phyloP scores from a whole-genome alignment of 2,113 vertebrate genomes.

The Ibidorhyncha struthersii region DNA sequence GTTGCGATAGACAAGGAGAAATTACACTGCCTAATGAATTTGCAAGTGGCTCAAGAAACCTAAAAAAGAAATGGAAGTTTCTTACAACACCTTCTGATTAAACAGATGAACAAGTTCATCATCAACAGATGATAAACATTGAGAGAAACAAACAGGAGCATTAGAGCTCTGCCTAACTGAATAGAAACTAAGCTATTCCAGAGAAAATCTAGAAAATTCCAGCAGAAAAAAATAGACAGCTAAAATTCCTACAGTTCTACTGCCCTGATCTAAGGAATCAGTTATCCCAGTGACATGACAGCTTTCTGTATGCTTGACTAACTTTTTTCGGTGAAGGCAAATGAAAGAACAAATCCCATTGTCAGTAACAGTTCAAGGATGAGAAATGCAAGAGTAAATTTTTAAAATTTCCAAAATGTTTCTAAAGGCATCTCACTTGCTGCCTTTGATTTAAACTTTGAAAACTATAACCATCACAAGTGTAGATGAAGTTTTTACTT shows the following conservation, averaged over 20 bases:
- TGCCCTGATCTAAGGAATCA: not conserved
- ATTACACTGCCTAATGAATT: not conserved
- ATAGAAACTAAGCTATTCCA: not conserved
- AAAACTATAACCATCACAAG: not conserved
- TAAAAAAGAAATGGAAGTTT: not conserved
- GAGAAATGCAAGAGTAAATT: not conserved
- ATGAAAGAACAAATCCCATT: not conserved
- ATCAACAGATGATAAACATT: not conserved
- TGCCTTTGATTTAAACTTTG: not conserved
- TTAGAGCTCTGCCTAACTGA: not conserved
- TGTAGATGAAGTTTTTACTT: not conserved
- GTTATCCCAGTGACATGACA: not conserved
- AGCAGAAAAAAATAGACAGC: not conserved
- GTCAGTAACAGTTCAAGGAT: not conserved
- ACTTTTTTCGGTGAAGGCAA: not conserved
- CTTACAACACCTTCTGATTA: not conserved
- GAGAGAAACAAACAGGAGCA: not conserved
- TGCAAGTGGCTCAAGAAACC: not conserved
- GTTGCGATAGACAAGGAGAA: not conserved
- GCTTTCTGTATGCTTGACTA: not conserved
- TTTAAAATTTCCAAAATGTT: not conserved
- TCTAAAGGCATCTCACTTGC: not conserved
- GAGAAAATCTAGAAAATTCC: not conserved
- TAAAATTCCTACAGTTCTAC: not conserved
- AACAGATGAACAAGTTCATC: not conserved